Base-by-base conservation (phyloP, 2,797 vertebrate genomes). In the Crocidura indochinensis region DNA sequence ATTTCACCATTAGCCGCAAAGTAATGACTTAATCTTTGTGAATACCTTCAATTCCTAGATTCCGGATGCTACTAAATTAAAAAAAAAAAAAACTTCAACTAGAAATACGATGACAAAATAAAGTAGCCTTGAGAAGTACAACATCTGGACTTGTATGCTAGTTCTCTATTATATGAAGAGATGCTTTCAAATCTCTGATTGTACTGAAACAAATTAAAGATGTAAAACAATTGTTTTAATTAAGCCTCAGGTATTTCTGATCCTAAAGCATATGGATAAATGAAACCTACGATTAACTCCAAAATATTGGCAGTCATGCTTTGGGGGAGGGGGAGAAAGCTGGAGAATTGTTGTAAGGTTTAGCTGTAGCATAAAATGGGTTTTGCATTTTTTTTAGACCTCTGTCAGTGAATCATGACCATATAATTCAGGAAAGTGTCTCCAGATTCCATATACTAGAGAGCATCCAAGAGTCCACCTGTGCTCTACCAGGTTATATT, bases 41-140 rank as follows among this genome's bases (percentile, higher is more conserved):
- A 80, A 46, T 53, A 93, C 71, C 46, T 94, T 87, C 87, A 77
- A 65, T 82, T 27, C 62, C n/a, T 71, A 76, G 31, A 84, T 82
- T 84, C 77, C 47, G 83, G 89, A 64, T 47, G 22, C 2, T 53
- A 65, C n/a, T 94, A 71, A 79, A 78, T 44, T 38, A n/a, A n/a
- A n/a, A n/a, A n/a, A n/a, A n/a, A n/a, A n/a, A 72, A 77, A 8
- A 44, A 44, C 1, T 7, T 85, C 87, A 90, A 53, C 53, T 10
- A 62, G 87, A 44, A 60, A 94, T 29, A 87, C 91, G 84, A 60
- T 84, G 62, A 82, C 9, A 71, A 87, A 77, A 75, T 53, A 86
- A 87, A 95, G 62, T 49, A 17, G 24, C 15, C 51, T 83, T 56
- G 17, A 85, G 56, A 93, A 56, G 56, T 56, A 6, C 8, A 69